These are phyloP conservation scores for Tethea ocularis DNA, from an alignment of 2,888 invertebrate genomes.

Conservation along the genomic window DNA sequence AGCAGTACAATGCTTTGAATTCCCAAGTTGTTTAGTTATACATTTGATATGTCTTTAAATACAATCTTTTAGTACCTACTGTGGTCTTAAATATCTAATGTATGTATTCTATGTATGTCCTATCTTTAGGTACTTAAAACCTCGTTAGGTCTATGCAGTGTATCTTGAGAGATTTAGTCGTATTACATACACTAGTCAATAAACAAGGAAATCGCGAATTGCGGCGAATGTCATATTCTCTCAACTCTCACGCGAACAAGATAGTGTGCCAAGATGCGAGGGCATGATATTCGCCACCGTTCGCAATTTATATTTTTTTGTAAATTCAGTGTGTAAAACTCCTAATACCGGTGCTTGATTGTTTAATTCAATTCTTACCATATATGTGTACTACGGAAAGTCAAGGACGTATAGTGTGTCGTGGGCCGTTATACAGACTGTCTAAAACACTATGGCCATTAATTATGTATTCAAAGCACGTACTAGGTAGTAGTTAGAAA, in stretches of 20 bases:
- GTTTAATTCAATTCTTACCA: not conserved
- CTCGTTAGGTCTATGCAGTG: too few species aligned
- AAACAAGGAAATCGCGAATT: too few species aligned
- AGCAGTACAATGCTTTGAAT: not conserved
- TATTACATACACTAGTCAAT: too few species aligned
- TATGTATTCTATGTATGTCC: not conserved
- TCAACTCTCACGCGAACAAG: too few species aligned
- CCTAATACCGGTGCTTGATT: not conserved
- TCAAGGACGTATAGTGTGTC: not conserved
- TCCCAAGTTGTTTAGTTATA: not conserved
- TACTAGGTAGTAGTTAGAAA: conserved; percentile 1
- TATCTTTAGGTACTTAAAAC: not conserved
- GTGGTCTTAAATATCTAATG: not conserved
- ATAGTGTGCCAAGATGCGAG: too few species aligned
- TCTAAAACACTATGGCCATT: not conserved
- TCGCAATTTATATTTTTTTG: too few species aligned
- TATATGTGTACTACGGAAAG: not conserved
- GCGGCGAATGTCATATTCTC: too few species aligned
- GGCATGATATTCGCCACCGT: too few species aligned
- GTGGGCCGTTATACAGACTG: not conserved
- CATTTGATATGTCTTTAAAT: not conserved
- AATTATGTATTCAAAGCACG: not conserved
- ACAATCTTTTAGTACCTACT: not conserved
- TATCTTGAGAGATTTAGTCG: too few species aligned
- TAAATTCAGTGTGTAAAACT: too few species aligned